Conservation (phyloP, 2,888 invertebrate species). For the Eucriotettix oculatus region DNA sequence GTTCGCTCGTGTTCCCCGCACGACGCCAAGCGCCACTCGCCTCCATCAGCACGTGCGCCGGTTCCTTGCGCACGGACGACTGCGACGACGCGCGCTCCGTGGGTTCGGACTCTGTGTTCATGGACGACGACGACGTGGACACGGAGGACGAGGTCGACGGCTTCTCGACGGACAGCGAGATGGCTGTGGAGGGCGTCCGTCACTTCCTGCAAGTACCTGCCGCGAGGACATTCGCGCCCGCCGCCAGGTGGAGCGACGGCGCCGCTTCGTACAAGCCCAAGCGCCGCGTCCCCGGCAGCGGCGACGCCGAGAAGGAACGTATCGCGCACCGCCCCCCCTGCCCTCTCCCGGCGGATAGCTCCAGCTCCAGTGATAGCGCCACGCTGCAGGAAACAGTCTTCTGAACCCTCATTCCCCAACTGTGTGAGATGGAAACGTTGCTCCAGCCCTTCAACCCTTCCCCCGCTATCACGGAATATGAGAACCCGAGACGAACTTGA, state of each 20-base stretch:
- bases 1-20: conserved; percentile 13
- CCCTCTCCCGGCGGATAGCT: neutral
- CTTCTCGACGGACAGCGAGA: conserved; percentile 66
- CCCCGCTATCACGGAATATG: too few species aligned
- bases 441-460: too few species aligned
- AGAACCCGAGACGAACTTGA: too few species aligned
- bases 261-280: neutral
- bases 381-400: neutral
- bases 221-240: conserved; percentile 9
- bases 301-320: neutral
- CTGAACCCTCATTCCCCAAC: neutral
- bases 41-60: conserved; percentile 52
- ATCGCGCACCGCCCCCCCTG: neutral
- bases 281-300: neutral
- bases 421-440: too few species aligned
- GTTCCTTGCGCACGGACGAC: conserved; percentile 39
- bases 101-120: conserved; percentile 66
- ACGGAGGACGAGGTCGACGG: conserved; percentile 75
- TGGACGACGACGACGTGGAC: conserved; percentile 49
- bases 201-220: conserved; percentile 4
- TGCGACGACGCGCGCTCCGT: conserved; percentile 44
- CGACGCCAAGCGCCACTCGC: conserved; percentile 55
- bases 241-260: conserved; percentile 4
- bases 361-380: neutral
- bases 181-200: conserved; percentile 8